Base-by-base conservation (phyloP, 2,113 vertebrate genomes). In the Athene cunicularia region DNA sequence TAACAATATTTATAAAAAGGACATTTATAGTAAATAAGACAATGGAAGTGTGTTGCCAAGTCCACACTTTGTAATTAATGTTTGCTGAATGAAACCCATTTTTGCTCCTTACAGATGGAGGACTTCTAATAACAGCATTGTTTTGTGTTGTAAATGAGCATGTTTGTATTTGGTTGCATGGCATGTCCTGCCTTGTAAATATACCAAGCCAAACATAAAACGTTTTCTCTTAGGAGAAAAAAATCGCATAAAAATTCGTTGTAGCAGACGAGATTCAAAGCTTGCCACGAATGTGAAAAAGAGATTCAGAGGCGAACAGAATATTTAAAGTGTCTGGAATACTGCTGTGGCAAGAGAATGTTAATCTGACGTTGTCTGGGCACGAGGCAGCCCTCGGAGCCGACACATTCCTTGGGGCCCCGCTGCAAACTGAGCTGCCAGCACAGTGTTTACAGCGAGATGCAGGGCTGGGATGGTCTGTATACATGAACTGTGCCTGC, bases 341-440 rank as follows among this genome's bases (percentile, higher is more conserved):
- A 95, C 64, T 88, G 88, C 93, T 87, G 66, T 95, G 96, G 88
- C 87, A 95, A 85, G 80, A 91, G 88, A 77, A 90, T 59, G 64
- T 87, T 70, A 94, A 95, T 86, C 89, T 97, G 90, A 66, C 9
- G 86, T 92, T 89, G 84, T 93, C 91, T 87, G 86, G 60, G 89
- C 97, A 93, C 84, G 35, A 96, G 93, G 71, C 94, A 88, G 76
- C 86, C 90, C 84, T 93, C 4, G 49, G 95, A 94, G 93, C 85
- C 3, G 71, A 70, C 84, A 90, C 91, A 95, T 96, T 96, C 92
- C 92, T 60, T 67, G 93, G 96, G 93, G 91, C 92, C 95, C 95
- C 10, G 12, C 92, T 94, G 88, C 90, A 83, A 62, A 14, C n/a
- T 9, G 86, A 88, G 93, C 91, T 95, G 95, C 86, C 94, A 96